Conservation (phyloP, 2,888 invertebrate species). For the Rutpela maculata region DNA sequence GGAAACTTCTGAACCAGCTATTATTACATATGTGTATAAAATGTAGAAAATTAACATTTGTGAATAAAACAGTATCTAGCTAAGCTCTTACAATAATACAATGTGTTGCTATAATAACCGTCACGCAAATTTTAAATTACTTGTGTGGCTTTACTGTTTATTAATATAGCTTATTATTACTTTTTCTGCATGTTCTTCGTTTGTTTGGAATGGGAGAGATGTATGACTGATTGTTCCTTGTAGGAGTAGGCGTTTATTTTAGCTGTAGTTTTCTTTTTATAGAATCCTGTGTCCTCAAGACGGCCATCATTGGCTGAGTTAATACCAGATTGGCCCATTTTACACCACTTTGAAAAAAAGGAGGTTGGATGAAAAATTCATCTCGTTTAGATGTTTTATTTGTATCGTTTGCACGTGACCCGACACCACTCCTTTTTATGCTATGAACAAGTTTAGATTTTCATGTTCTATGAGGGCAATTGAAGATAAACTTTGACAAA, state of each 20-base stretch:
- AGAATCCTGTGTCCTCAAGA: conserved; percentile 78
- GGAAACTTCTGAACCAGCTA: conserved; percentile 12
- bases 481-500: conserved; percentile 30
- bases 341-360: conserved; percentile 88
- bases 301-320: conserved; percentile 94
- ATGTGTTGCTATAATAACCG: conserved; percentile 15
- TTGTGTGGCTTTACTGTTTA: conserved; percentile 1
- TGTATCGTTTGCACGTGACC: conserved; percentile 64
- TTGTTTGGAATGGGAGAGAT: conserved; percentile 43
- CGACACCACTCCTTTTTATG: conserved; percentile 34
- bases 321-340: conserved; percentile 97
- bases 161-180: background rate
- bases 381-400: conserved; percentile 61
- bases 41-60: conserved; percentile 37
- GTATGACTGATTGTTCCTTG: conserved; percentile 44
- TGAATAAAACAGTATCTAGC: conserved; percentile 26
- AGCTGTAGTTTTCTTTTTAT: conserved; percentile 74
- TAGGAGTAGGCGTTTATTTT: conserved; percentile 60
- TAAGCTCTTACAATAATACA: conserved; percentile 23
- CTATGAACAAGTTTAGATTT: conserved; percentile 28
- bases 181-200: conserved; percentile 36
- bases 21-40: conserved; percentile 19
- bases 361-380: conserved; percentile 83
- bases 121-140: conserved; percentile 17
- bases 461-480: background rate